Conservation (phyloP, 2,888 invertebrate species). For the Carabus problematicus region DNA sequence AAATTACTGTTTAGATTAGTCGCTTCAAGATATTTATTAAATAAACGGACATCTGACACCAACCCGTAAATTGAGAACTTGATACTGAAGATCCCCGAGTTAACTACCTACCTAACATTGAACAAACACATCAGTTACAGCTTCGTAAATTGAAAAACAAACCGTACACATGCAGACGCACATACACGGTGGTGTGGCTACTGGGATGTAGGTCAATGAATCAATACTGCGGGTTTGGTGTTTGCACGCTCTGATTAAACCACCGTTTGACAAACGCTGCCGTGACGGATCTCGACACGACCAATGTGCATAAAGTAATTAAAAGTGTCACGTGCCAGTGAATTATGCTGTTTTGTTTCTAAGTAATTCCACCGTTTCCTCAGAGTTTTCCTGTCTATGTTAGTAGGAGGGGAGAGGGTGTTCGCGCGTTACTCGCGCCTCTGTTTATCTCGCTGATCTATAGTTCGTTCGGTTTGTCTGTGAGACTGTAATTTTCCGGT, state of each 20-base stretch:
- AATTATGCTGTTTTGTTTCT: constrained; percentile 2
- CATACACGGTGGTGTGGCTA: neutral
- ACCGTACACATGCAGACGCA: neutral
- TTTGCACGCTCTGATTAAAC: neutral
- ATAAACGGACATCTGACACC: no score
- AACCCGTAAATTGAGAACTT: no score
- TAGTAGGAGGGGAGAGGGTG: no score
- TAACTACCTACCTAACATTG: no score
- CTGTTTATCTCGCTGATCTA: constrained; percentile 1
- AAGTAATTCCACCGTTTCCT: constrained; percentile 6
- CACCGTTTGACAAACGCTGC: neutral
- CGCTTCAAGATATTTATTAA: no score
- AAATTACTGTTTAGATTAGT: no score
- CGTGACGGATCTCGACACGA: no score
- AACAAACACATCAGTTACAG: no score
- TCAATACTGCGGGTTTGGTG: neutral
- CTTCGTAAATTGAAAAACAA: neutral
- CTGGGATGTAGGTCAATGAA: neutral
- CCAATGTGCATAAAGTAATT: neutral
- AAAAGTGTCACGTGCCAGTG: neutral
- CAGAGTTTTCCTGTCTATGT: neutral
- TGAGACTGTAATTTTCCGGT: constrained; percentile 10
- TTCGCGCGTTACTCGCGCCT: neutral
- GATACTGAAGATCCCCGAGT: no score
- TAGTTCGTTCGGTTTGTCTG: constrained; percentile 3